Base-by-base conservation (phyloP, 2,113 vertebrate genomes). In the Mesocricetus auratus region DNA sequence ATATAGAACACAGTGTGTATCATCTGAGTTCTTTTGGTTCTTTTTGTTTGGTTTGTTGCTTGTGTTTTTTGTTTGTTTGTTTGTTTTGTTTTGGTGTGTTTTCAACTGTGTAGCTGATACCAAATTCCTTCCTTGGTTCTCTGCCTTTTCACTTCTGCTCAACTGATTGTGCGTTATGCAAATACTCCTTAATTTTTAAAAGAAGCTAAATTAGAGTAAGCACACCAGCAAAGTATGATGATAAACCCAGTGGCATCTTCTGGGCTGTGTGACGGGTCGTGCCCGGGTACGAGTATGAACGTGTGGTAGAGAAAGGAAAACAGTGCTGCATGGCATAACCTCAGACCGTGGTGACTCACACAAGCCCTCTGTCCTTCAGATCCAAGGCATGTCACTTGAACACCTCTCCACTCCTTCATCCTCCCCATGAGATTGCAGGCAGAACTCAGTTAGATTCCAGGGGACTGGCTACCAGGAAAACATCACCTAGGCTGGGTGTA, bases 151-250 rank as follows among this genome's bases (percentile, higher is more conserved):
- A 11, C 36, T 36, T 93, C 73, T 77, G 69, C 53, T 82, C 45
- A n/a, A 47, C 4, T 17, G 79, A 91, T 86, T 45, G 12, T 29
- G 5, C 33, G 33, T n/a, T 62, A 39, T 33, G 1, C 56, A 53
- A 95, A 89, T 45, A n/a, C 42, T 92, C 58, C 71, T 90, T 56
- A 15, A n/a, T 29, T 77, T 94, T 91, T 50, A 26, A 92, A 94
- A 94, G 78, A 39, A 60, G 50, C 68, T n/a, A 69, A 87, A 69
- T 15, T 58, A 21, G 29, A 39, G 24, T 17, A 89, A 73, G 74
- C 26, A 50, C 31, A 15, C 16, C 73, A 39, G 60, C 53, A 39
- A 69, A 94, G 21, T 1, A 4, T 36, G 42, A 71, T 62, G 58
- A 29, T 45, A n/a, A 92, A 50, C n/a, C 73, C 42, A 93, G 64